Base-by-base conservation (phyloP, 1,140 invertebrate species). In the Palaemon carinicauda region DNA sequence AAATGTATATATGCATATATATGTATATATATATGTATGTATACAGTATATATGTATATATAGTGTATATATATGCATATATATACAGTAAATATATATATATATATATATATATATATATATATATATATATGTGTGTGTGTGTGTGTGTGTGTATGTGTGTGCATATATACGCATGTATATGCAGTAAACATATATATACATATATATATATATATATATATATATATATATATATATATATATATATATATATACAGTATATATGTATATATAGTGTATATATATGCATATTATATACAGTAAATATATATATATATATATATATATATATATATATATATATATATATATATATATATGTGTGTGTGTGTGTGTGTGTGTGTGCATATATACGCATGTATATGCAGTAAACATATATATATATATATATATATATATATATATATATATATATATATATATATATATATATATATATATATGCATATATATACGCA, bases 91-190 rank as follows among this genome's bases (percentile, higher is more conserved):
- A 21, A 65, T n/a, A 65, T 65, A 65, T 65, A 65, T 65, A 65
- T n/a, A 65, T 65, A 65, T 65, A 65, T 65, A 65, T 65, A 65
- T n/a, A 65, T 65, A 65, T 12, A 65, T 65, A 65, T n/a, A 65
- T 65, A 65, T 65, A 65, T n/a, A 65, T 9, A 65, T n/a, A 65
- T n/a, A 65, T n/a, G n/a, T n/a, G n/a, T n/a, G n/a, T n/a, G n/a
- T n/a, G n/a, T n/a, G n/a, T n/a, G n/a, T n/a, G n/a, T n/a, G n/a
- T n/a, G n/a, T n/a, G n/a, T n/a, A 65, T 27, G n/a, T n/a, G n/a
- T n/a, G 5, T n/a, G n/a, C 5, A 65, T n/a, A n/a, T n/a, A 65
- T n/a, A 65, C 5, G n/a, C 5, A 65, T n/a, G n/a, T 17, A 65
- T n/a, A 65, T 65, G 27, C 5, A 65, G 33, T 65, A n/a, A 19